These are phyloP conservation scores for Gonocerus acuteangulatus DNA, from an alignment of 2,888 invertebrate genomes.

Conservation along the genomic window DNA sequence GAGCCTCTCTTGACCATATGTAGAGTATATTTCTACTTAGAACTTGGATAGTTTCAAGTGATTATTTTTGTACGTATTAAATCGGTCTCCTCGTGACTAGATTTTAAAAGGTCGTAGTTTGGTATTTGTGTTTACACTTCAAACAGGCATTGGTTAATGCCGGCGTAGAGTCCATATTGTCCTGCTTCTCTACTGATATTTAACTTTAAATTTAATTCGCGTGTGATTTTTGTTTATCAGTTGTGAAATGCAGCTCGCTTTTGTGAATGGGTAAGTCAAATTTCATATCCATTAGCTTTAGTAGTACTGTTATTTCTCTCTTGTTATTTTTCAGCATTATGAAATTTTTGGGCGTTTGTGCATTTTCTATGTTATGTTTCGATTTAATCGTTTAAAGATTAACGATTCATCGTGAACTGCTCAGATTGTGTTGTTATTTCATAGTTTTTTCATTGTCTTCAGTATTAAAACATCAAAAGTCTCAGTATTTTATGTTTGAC, in stretches of 20 bases:
- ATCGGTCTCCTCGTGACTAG: not conserved
- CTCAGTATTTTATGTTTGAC: too few species aligned
- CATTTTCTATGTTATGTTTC: too few species aligned
- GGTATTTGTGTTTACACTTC: conserved; percentile 14
- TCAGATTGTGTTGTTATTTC: not conserved
- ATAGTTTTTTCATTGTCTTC: too few species aligned
- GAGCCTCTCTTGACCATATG: conserved; percentile 16
- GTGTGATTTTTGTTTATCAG: not conserved
- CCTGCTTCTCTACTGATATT: conserved; percentile 7
- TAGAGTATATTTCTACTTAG: not conserved
- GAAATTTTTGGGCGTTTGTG: not conserved
- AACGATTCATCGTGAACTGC: too few species aligned
- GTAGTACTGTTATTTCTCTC: not conserved
- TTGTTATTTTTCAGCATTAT: not conserved
- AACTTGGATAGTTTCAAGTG: not conserved
- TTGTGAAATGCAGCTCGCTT: conserved; percentile 24
- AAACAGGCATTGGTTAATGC: conserved; percentile 22
- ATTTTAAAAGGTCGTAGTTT: not conserved
- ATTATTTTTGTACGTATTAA: conserved; percentile 1
- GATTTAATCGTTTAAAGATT: too few species aligned
- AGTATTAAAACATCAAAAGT: too few species aligned
- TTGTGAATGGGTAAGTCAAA: conserved; percentile 25
- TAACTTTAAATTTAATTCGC: conserved; percentile 15
- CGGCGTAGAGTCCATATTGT: conserved; percentile 25
- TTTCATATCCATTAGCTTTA: not conserved